Conservation (phyloP, 1,140 invertebrate genomes). For the Ceratoteleas bidentatus region DNA sequence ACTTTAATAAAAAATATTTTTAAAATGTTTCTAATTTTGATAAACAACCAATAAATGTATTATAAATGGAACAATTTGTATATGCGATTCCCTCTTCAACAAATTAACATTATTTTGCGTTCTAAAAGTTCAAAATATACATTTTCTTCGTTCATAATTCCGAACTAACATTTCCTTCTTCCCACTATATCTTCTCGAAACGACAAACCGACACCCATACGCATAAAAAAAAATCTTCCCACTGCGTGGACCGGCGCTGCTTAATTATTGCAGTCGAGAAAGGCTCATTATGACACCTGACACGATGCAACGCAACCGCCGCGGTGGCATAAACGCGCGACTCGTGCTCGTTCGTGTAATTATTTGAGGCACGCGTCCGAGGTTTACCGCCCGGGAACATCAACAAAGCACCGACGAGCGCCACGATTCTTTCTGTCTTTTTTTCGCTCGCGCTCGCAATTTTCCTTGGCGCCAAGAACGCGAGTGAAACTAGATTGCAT, state of each 20-base stretch:
- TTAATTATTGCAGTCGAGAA: slow-evolving; percentile 39
- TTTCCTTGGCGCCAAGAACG: slow-evolving; percentile 38
- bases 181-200: no score
- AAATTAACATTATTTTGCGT: no score
- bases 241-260: not conserved
- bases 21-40: no score
- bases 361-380: slow-evolving; percentile 48
- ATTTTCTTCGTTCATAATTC: no score
- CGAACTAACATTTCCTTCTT: no score
- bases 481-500: slow-evolving; percentile 58
- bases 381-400: slow-evolving; percentile 7
- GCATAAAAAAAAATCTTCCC: not conserved
- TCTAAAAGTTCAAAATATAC: no score
- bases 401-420: slow-evolving; percentile 19
- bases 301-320: slow-evolving; percentile 37
- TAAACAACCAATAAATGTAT: no score
- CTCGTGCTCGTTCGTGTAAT: slow-evolving; percentile 19
- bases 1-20: no score
- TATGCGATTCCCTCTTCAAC: no score
- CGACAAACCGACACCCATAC: not conserved
- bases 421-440: slow-evolving; percentile 18
- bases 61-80: no score
- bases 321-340: slow-evolving; percentile 23
- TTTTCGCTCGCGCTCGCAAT: slow-evolving; percentile 2
- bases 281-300: slow-evolving; percentile 49